A percentile compares a stretch with the other conserved stretches of the same genome.
Evolutionary conservation across 2,797 vertebrate species (phyloP).

Genomic region (Crocodylus rhombifer): DNA sequence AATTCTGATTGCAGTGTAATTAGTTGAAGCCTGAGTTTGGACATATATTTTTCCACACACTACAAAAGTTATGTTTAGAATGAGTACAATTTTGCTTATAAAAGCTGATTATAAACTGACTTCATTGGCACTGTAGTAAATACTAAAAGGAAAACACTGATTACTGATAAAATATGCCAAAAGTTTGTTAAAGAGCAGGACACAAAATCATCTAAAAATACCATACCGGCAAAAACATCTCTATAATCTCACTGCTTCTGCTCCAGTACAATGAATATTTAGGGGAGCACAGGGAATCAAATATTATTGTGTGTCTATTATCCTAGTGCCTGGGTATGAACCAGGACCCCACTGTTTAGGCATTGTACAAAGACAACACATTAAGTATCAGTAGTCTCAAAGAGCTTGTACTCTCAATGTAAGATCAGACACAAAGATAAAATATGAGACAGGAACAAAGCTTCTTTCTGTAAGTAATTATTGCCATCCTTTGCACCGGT

Average conservation of each 20-base stretch:
- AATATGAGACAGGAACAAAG: background rate
- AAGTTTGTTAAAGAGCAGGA: background rate
- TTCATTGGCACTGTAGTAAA: slow-evolving; percentile 3
- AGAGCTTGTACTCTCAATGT: background rate
- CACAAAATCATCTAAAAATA: background rate
- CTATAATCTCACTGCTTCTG: slow-evolving; percentile 5
- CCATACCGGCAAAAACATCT: slow-evolving; percentile 2
- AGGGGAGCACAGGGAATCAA: slow-evolving; percentile 36
- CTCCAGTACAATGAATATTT: slow-evolving; percentile 22
- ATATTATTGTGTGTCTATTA: background rate
- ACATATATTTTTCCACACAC: background rate
- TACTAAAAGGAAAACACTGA: background rate
- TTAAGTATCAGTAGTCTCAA: background rate
- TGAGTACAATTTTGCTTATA: background rate
- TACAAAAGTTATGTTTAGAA: background rate
- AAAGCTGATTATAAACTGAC: slow-evolving; percentile 16
- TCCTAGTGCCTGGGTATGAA: slow-evolving; percentile 33
- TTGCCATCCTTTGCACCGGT: background rate
- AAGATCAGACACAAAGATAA: slow-evolving; percentile 1
- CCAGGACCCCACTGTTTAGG: slow-evolving; percentile 23
- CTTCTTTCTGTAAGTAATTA: background rate
- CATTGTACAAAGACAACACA: slow-evolving; percentile 16
- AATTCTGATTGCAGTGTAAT: background rate
- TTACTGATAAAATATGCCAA: slow-evolving; percentile 12
- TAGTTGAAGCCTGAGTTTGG: background rate